A percentile compares a stretch with the other conserved stretches of the same genome.
phyloP scores from a whole-genome alignment of 2,888 invertebrate species.

The Psococerastis gibbosa region DNA sequence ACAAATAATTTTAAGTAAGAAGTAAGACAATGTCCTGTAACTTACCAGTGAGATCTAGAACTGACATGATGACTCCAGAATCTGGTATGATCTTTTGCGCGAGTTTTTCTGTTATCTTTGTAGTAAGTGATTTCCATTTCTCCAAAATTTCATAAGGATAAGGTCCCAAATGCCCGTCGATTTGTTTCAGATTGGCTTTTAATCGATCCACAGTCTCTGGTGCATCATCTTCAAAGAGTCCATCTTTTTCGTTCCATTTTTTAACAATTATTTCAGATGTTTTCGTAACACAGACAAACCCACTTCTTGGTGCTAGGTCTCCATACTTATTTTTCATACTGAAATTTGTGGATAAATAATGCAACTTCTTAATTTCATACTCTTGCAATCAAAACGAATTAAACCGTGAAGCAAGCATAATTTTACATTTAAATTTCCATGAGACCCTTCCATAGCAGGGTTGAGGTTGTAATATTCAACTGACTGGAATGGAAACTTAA shows the following conservation, averaged over 20 bases:
- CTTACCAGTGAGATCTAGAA: constrained; percentile 44
- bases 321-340: constrained; percentile 33
- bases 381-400: too few relatives aligned
- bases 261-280: constrained; percentile 66
- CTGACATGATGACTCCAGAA: constrained; percentile 56
- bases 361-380: too few relatives aligned
- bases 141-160: constrained; percentile 81
- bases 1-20: too few relatives aligned
- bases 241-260: constrained; percentile 63
- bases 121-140: constrained; percentile 65
- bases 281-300: constrained; percentile 72
- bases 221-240: constrained; percentile 39
- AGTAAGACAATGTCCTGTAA: too few relatives aligned
- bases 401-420: neutral
- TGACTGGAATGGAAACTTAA: too few relatives aligned
- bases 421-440: constrained; percentile 27
- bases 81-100: constrained; percentile 45
- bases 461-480: too few relatives aligned
- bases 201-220: constrained; percentile 44
- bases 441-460: constrained; percentile 41
- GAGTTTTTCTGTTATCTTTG: constrained; percentile 41
- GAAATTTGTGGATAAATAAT: too few relatives aligned
- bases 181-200: constrained; percentile 43
- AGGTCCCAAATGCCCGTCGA: constrained; percentile 66
- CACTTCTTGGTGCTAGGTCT: constrained; percentile 40